A percentile compares a stretch with the other conserved stretches of the same genome.
Conservation (phyloP, 2,888 invertebrate genomes). For the Meta bourneti region DNA sequence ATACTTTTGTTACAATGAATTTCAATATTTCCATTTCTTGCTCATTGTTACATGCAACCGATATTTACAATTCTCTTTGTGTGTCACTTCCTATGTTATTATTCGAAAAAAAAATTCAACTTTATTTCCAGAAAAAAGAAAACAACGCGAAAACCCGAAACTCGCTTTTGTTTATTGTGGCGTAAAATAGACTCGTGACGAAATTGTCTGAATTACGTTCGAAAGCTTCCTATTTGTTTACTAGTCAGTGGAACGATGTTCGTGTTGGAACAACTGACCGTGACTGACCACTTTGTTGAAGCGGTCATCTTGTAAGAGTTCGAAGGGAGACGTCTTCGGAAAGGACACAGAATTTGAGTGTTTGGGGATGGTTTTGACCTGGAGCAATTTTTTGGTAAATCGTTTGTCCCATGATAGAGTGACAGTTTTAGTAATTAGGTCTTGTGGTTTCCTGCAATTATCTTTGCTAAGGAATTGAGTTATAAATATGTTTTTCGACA, state of each 20-base stretch:
- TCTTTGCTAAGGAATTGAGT: too few relatives aligned
- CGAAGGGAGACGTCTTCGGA: not conserved
- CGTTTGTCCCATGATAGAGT: too few relatives aligned
- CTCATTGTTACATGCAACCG: not conserved
- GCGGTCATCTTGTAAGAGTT: constrained; percentile 4
- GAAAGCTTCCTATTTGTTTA: not conserved
- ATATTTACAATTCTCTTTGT: not conserved
- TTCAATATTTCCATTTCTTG: not conserved
- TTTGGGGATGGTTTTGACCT: not conserved
- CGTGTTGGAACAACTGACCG: constrained; percentile 11
- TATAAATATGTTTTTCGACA: too few relatives aligned
- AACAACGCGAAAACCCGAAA: not conserved
- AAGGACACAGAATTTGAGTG: not conserved
- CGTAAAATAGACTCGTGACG: not conserved
- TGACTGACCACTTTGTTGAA: not conserved
- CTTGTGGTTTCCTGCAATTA: too few relatives aligned
- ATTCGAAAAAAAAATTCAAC: not conserved
- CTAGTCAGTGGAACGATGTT: not conserved
- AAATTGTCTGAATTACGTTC: not conserved
- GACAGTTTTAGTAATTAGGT: too few relatives aligned
- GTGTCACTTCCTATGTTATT: not conserved
- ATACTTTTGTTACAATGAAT: not conserved
- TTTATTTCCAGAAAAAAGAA: not conserved
- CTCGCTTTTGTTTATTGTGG: not conserved
- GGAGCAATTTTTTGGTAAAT: not conserved